Base-by-base conservation (phyloP, 2,113 vertebrate genomes). In the Campylomormyrus numenius region DNA sequence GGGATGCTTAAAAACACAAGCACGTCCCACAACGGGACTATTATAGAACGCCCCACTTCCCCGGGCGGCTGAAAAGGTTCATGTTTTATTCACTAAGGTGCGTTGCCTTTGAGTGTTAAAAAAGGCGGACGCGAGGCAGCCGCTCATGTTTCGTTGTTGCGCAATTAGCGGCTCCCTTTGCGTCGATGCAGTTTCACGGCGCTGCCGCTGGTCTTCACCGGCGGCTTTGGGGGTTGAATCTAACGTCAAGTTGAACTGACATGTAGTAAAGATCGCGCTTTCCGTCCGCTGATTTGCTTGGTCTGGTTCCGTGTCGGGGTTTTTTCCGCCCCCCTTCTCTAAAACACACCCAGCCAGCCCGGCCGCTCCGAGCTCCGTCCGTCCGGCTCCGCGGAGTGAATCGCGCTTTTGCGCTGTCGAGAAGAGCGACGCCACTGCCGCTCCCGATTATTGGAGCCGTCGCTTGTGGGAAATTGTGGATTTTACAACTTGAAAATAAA, bases 321-420 rank as follows among this genome's bases (percentile, higher is more conserved):
- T 80, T 80, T 35, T 39, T 19, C 21, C 9, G 1, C 8, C 83
- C 45, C 45, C 83, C 24, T 24, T 8, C 83, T 45, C 10, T 85
- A 85, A 80, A 80, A 85, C 83, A n/a, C 83, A 85, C 80, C 80
- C 80, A 46, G 45, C 27, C 85, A 21, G 84, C 21, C 45, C 84
- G 83, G 74, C 74, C 21, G 83, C 45, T 85, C 46, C 9, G 46
- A 24, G 85, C 85, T 87, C 24, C n/a, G 85, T 52, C 46, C 10
- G 85, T 53, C 85, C 85, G 83, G 45, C 45, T 21, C 7, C n/a
- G 4, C 7, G 10, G 1, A 35, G n/a, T 27, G 84, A 86, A 46
- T 85, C 84, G 46, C 45, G 24, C 24, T 39, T 50, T 46, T 45
- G 21, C 42, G 84, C 42, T 19, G 39, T n/a, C 15, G 3, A 66